Conservation (phyloP, 2,888 invertebrate genomes). For the Acleris sparsana region DNA sequence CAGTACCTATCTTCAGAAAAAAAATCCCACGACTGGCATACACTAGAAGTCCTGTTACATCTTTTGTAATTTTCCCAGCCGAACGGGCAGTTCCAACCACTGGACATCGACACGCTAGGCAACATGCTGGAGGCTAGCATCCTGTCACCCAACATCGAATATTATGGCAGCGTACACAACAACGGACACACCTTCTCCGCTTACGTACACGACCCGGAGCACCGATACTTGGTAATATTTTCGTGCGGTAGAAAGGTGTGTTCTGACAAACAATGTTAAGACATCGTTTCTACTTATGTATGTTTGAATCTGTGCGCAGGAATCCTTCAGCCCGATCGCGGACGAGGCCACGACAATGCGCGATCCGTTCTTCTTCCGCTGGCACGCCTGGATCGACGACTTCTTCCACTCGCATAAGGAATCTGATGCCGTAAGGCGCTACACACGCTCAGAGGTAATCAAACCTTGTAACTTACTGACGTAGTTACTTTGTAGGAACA, state of each 20-base stretch:
- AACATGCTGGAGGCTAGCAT: constrained; percentile 88
- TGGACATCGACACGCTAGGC: constrained; percentile 88
- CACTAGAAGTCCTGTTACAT: no score
- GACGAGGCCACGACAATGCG: constrained; percentile 93
- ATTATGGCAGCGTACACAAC: constrained; percentile 90
- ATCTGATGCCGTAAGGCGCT: constrained; percentile 62
- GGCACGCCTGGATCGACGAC: constrained; percentile 91
- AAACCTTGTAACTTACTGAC: not conserved
- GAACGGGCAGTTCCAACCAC: constrained; percentile 70
- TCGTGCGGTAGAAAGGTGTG: no score
- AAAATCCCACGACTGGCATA: not conserved
- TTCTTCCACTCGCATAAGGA: constrained; percentile 89
- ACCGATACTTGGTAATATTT: constrained; percentile 85
- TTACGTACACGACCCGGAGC: constrained; percentile 88
- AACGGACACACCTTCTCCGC: constrained; percentile 89
- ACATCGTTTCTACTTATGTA: no score
- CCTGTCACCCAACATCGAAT: constrained; percentile 85
- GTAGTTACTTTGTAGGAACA: not conserved
- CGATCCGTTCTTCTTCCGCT: constrained; percentile 93
- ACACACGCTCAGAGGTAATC: constrained; percentile 68
- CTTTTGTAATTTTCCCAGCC: constrained; percentile 56
- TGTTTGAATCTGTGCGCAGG: constrained; percentile 68
- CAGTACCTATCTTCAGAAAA: not conserved
- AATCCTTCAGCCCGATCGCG: constrained; percentile 90
- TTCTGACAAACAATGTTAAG: no score